phyloP scores from a whole-genome alignment of 2,888 invertebrate species.

The Protophormia terraenovae region DNA sequence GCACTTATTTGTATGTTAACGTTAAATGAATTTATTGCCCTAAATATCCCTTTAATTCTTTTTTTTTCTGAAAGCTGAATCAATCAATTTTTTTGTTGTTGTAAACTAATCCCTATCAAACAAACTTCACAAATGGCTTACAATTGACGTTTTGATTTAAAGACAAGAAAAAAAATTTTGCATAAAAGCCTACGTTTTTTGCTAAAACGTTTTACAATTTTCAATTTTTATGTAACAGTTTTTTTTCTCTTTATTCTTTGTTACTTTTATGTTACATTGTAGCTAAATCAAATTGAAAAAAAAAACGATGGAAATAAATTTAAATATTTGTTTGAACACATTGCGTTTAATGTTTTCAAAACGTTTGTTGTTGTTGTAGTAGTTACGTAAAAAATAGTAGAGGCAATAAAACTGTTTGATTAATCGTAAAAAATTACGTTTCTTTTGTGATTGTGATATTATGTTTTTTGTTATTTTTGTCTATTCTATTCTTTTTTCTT shows the following conservation, averaged over 20 bases:
- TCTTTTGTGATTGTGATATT: conserved; percentile 37
- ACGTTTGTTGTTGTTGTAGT: neutral
- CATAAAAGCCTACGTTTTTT: neutral
- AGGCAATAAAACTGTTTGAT: conserved; percentile 57
- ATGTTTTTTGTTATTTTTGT: neutral
- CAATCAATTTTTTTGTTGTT: neutral
- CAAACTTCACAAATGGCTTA: neutral
- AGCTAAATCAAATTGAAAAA: neutral
- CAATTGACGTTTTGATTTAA: conserved; percentile 38
- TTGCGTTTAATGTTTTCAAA: conserved; percentile 29
- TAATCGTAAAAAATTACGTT: conserved; percentile 50
- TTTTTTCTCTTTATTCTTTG: neutral
- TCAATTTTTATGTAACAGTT: conserved; percentile 11
- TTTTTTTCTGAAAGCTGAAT: neutral
- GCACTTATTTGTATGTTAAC: too few species aligned
- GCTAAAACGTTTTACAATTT: conserved; percentile 11
- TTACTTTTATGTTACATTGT: conserved; percentile 9
- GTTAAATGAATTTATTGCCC: too few species aligned
- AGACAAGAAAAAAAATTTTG: neutral
- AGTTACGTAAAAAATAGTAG: neutral
- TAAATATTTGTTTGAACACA: conserved; percentile 47
- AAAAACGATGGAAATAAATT: conserved; percentile 24
- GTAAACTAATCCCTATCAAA: neutral
- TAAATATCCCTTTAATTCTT: neutral
- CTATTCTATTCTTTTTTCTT: neutral